These are phyloP conservation scores for Cynoglossus semilaevis DNA, from an alignment of 2,113 vertebrate genomes.

Conservation along the genomic window DNA sequence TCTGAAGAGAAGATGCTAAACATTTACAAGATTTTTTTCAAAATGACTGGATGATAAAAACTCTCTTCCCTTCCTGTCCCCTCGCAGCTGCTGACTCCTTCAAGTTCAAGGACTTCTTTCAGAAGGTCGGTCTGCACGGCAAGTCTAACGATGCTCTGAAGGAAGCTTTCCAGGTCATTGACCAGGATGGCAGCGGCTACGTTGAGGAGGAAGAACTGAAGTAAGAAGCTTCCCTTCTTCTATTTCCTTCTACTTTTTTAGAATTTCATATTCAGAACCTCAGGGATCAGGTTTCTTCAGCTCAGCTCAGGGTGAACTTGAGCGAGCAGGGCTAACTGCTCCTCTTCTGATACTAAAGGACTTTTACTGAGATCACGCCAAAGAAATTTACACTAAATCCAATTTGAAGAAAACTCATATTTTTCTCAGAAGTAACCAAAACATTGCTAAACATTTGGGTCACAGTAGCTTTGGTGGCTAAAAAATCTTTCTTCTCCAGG, in stretches of 20 bases:
- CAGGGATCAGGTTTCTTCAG: slow-evolving; percentile 32
- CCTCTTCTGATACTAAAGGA: too few relatives aligned
- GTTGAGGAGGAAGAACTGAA: slow-evolving; percentile 85
- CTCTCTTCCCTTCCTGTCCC: slow-evolving; percentile 7
- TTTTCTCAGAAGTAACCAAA: too few relatives aligned
- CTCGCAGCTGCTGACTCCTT: slow-evolving; percentile 80
- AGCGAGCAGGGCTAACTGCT: slow-evolving; percentile 2
- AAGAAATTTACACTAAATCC: too few relatives aligned
- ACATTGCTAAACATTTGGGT: too few relatives aligned
- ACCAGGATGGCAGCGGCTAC: slow-evolving; percentile 84
- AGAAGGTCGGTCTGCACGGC: slow-evolving; percentile 74
- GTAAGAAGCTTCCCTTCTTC: slow-evolving; percentile 61
- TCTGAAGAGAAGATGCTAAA: too few relatives aligned
- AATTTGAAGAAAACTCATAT: too few relatives aligned
- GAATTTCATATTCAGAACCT: not conserved
- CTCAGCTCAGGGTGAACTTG: slow-evolving; percentile 9
- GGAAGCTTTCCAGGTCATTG: slow-evolving; percentile 81
- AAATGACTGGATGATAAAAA: not conserved
- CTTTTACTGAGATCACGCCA: too few relatives aligned
- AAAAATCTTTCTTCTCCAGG: slow-evolving; percentile 47
- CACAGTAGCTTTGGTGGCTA: too few relatives aligned
- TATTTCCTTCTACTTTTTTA: slow-evolving; percentile 4
- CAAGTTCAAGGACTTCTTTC: slow-evolving; percentile 81
- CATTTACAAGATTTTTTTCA: too few relatives aligned
- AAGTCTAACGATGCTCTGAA: slow-evolving; percentile 77